Conservation (phyloP, 2,888 invertebrate genomes). For the Archips crataeganus region DNA sequence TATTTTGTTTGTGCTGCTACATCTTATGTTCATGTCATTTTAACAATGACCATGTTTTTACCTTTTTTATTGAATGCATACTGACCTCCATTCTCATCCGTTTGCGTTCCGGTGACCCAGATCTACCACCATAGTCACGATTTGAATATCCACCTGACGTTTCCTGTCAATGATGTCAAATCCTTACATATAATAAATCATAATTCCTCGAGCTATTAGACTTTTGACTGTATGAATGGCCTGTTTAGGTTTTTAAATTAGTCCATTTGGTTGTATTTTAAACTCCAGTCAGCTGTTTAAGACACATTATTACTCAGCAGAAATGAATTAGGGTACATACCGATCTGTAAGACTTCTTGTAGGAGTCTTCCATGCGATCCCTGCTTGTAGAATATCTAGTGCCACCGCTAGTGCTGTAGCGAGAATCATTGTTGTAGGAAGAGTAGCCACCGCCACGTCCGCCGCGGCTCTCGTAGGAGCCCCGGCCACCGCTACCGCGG, state of each 20-base stretch:
- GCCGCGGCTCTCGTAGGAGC: conserved; percentile 74
- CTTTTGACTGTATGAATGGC: neutral
- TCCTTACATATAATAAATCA: neutral
- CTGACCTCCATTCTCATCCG: conserved; percentile 87
- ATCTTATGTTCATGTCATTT: conserved; percentile 14
- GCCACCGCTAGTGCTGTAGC: conserved; percentile 71
- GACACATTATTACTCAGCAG: neutral
- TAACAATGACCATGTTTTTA: conserved; percentile 4
- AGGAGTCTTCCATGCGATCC: conserved; percentile 78
- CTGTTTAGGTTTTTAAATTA: neutral
- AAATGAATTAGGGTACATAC: conserved; percentile 58
- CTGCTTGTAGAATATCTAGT: conserved; percentile 71
- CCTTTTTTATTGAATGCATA: conserved; percentile 48
- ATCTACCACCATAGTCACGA: conserved; percentile 83
- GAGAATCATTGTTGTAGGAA: conserved; percentile 74
- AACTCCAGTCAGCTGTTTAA: neutral
- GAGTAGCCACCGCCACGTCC: conserved; percentile 76
- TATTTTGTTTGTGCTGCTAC: conserved; percentile 27
- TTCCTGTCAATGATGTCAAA: conserved; percentile 64
- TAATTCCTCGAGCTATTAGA: neutral
- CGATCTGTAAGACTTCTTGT: conserved; percentile 80
- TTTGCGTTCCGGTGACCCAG: conserved; percentile 88
- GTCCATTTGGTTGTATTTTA: too few relatives aligned
- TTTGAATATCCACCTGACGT: conserved; percentile 79
- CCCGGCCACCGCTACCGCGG: conserved; percentile 70